Evolutionary conservation across 2,888 invertebrate genomes (phyloP).

Genomic region (Hydrotaea cyrtoneurina): DNA sequence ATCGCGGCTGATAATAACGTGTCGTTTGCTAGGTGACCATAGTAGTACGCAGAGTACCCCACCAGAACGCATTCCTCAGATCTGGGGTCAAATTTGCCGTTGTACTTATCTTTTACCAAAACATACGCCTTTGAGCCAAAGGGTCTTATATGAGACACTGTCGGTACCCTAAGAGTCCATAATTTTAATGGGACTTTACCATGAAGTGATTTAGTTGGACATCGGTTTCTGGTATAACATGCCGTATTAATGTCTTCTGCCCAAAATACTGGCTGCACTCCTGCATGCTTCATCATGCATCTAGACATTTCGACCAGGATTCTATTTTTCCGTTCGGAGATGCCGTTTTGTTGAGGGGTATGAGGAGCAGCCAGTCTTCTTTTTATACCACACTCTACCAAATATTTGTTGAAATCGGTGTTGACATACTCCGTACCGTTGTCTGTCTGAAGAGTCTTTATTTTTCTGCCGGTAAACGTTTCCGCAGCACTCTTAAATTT

Average conservation of each 20-base stretch:
- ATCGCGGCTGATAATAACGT: too few species aligned
- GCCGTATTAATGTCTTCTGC: too few species aligned
- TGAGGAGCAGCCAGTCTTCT: conserved; percentile 58
- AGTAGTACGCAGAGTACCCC: conserved; percentile 56
- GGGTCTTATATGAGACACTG: too few species aligned
- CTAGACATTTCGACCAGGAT: conserved; percentile 68
- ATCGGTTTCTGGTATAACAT: too few species aligned
- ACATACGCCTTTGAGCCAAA: too few species aligned
- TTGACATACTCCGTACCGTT: conserved; percentile 66
- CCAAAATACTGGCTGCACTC: conserved; percentile 54
- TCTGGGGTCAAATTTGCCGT: conserved; percentile 58
- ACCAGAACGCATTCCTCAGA: conserved; percentile 57
- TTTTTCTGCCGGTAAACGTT: conserved; percentile 52
- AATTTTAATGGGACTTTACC: too few species aligned
- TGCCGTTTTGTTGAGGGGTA: conserved; percentile 68
- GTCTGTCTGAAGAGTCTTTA: conserved; percentile 58
- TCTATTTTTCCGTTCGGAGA: conserved; percentile 67
- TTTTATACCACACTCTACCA: conserved; percentile 60
- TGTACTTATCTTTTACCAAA: conserved; percentile 46
- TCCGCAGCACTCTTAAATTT: conserved; percentile 52
- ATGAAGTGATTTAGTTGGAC: too few species aligned
- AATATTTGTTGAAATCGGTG: conserved; percentile 55
- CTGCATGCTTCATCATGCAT: conserved; percentile 68
- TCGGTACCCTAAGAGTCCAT: too few species aligned
- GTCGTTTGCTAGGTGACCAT: too few species aligned